Conservation (phyloP, 2,888 invertebrate species). For the Elegia similella region DNA sequence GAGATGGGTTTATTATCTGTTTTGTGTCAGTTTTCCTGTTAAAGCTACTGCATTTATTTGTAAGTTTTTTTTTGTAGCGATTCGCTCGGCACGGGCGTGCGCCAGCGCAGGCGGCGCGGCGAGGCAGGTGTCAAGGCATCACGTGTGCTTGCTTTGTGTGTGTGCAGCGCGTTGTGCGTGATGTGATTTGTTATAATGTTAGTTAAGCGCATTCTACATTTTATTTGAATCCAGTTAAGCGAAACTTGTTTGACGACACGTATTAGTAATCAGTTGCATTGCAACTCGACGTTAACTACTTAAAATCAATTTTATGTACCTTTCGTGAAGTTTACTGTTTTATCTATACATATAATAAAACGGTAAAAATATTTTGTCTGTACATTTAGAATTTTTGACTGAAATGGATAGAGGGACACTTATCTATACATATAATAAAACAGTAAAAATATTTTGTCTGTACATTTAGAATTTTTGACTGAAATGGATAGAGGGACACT, state of each 20-base stretch:
- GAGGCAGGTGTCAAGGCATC: slow-evolving; percentile 27
- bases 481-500: too few relatives aligned
- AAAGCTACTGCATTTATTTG: slow-evolving; percentile 33
- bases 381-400: too few relatives aligned
- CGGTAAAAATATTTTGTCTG: too few relatives aligned
- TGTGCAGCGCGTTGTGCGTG: slow-evolving; percentile 35
- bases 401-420: too few relatives aligned
- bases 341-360: too few relatives aligned
- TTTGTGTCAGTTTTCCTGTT: slow-evolving; percentile 42
- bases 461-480: too few relatives aligned
- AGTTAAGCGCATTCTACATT: slow-evolving; percentile 22
- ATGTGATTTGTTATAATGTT: slow-evolving; percentile 40
- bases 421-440: too few relatives aligned
- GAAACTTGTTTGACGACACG: slow-evolving; percentile 24
- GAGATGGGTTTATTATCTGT: slow-evolving; percentile 50
- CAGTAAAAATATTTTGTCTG: too few relatives aligned
- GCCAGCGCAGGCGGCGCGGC: slow-evolving; percentile 24
- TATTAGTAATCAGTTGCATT: slow-evolving; percentile 13
- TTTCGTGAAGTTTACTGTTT: background rate
- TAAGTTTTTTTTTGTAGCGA: slow-evolving; percentile 41
- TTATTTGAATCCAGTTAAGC: slow-evolving; percentile 24
- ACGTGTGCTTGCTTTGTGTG: slow-evolving; percentile 44
- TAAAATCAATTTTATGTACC: background rate
- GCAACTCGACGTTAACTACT: background rate
- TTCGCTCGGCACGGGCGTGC: slow-evolving; percentile 38